Conservation (phyloP, 2,888 invertebrate species). For the Trachelus troglodyta region DNA sequence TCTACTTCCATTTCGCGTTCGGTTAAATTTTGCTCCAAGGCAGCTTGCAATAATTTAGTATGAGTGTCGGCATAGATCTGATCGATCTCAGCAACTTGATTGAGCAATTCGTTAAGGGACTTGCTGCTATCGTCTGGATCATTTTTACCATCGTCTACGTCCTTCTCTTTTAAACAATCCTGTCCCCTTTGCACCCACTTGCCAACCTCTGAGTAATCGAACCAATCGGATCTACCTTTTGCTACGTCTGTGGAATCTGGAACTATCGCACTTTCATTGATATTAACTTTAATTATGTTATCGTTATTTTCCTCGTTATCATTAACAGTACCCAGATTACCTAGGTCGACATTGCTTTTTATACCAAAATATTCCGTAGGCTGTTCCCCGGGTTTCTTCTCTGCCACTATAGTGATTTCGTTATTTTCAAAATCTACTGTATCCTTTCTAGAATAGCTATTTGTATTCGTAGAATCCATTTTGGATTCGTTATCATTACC, state of each 20-base stretch:
- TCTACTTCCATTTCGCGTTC: slow-evolving; percentile 70
- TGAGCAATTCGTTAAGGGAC: slow-evolving; percentile 77
- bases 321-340: neutral
- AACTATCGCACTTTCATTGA: slow-evolving; percentile 10
- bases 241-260: slow-evolving; percentile 20
- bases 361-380: neutral
- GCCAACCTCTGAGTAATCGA: slow-evolving; percentile 55
- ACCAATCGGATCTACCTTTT: slow-evolving; percentile 49
- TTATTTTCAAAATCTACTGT: slow-evolving; percentile 25
- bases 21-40: slow-evolving; percentile 34
- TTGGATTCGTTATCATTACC: slow-evolving; percentile 20
- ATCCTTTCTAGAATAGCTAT: slow-evolving; percentile 1
- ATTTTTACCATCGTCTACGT: slow-evolving; percentile 35
- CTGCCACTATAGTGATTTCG: slow-evolving; percentile 3
- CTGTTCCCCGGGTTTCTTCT: neutral
- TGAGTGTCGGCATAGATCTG: slow-evolving; percentile 83
- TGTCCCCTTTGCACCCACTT: slow-evolving; percentile 55
- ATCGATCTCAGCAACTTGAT: slow-evolving; percentile 83
- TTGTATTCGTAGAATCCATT: neutral
- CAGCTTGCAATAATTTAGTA: slow-evolving; percentile 67
- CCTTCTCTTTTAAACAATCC: slow-evolving; percentile 33
- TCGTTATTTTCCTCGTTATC: neutral
- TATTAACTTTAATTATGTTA: slow-evolving; percentile 7
- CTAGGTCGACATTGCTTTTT: neutral
- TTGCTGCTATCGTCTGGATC: slow-evolving; percentile 54